phyloP scores from a whole-genome alignment of 2,797 vertebrate species.

The Acrossocheilus fasciatus region DNA sequence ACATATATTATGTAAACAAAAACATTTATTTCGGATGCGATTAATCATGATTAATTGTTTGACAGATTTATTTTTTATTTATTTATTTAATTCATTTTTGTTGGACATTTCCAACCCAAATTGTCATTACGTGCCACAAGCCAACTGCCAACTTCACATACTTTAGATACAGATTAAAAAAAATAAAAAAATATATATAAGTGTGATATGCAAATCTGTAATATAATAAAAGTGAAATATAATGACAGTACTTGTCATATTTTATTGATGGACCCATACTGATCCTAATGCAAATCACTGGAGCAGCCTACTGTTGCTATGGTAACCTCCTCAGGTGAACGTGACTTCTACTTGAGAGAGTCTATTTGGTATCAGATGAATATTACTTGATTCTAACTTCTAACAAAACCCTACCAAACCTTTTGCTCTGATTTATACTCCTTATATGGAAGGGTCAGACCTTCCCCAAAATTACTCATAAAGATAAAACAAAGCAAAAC shows the following conservation, averaged over 20 bases:
- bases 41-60: too few species aligned
- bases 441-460: not conserved
- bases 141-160: not conserved
- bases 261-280: not conserved
- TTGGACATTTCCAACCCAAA: not conserved
- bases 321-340: not conserved
- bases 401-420: not conserved
- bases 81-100: not conserved
- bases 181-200: too few species aligned
- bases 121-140: not conserved
- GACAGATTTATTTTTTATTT: too few species aligned
- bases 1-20: too few species aligned
- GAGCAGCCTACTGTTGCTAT: not conserved
- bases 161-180: not conserved
- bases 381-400: not conserved
- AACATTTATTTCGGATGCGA: too few species aligned
- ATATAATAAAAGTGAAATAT: not conserved
- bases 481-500: not conserved
- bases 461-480: not conserved
- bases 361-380: not conserved
- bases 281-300: not conserved
- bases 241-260: not conserved
- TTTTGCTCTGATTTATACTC: not conserved
- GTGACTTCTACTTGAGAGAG: not conserved
- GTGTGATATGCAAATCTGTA: not conserved